Evolutionary conservation across 2,797 vertebrate genomes (phyloP).

Genomic region (Eleutherodactylus coqui): DNA sequence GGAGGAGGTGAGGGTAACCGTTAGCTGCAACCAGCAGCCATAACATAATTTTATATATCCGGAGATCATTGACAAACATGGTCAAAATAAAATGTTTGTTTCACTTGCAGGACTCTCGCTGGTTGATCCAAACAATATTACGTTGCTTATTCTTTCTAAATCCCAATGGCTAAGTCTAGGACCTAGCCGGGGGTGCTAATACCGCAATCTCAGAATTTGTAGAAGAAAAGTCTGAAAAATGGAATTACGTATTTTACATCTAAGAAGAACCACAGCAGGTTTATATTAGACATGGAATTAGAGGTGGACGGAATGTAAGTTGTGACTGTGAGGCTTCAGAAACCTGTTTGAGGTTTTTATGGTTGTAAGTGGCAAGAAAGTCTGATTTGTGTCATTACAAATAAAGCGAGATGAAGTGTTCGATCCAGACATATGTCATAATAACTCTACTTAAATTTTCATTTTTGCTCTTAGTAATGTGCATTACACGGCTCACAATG

Average conservation of each 20-base stretch:
- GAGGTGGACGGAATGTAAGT: background rate
- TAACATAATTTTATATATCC: no score
- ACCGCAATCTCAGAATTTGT: conserved; percentile 4
- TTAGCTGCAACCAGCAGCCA: no score
- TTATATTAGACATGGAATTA: conserved; percentile 25
- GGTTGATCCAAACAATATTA: background rate
- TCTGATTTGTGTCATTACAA: conserved; percentile 25
- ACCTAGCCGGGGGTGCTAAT: background rate
- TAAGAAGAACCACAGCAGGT: conserved; percentile 32
- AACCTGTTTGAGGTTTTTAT: conserved; percentile 15
- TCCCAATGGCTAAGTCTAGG: background rate
- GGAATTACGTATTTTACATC: background rate
- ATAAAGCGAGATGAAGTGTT: conserved; percentile 2
- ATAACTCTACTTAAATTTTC: conserved; percentile 20
- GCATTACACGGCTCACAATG: background rate
- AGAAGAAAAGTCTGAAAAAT: background rate
- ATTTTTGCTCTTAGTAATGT: conserved; percentile 12
- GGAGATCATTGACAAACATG: no score
- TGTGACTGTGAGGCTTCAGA: background rate
- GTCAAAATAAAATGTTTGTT: background rate
- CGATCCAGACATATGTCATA: conserved; percentile 25
- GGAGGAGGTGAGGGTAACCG: no score
- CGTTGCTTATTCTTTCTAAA: background rate
- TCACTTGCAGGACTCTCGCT: background rate
- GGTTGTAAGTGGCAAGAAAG: conserved; percentile 18